phyloP scores from a whole-genome alignment of 2,113 vertebrate genomes.

The Periophthalmodon schlosseri region DNA sequence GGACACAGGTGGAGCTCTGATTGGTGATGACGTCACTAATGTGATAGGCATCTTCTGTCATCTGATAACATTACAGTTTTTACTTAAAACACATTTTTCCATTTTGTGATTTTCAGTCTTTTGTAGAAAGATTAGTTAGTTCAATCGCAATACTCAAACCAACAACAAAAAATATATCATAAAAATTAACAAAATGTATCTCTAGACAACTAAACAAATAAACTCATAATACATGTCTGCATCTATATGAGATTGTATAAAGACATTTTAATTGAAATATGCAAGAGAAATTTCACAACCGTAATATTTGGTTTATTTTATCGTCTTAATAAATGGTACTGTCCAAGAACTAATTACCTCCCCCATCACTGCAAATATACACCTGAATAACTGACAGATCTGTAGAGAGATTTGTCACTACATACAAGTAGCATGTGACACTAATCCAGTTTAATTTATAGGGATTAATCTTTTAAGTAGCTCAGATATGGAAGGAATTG shows the following conservation, averaged over 20 bases:
- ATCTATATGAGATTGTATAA: not conserved
- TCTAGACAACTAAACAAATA: too few species aligned
- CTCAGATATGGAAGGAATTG: constrained; percentile 60
- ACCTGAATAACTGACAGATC: constrained; percentile 55
- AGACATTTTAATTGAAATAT: too few species aligned
- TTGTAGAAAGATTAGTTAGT: too few species aligned
- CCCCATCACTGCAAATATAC: constrained; percentile 30
- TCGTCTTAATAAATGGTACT: not conserved
- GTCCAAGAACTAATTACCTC: not conserved
- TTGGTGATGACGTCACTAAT: constrained; percentile 37
- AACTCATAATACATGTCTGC: too few species aligned
- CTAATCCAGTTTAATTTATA: constrained; percentile 63
- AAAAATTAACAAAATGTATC: too few species aligned
- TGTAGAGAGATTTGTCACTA: constrained; percentile 43
- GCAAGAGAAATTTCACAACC: not conserved
- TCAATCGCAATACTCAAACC: not conserved
- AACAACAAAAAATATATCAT: not conserved
- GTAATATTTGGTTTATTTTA: not conserved
- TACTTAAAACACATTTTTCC: not conserved
- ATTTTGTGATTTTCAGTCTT: not conserved
- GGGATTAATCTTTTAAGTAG: constrained; percentile 59
- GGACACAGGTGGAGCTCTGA: constrained; percentile 59
- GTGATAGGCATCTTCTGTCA: constrained; percentile 14
- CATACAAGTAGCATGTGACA: constrained; percentile 52
- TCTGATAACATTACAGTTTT: not conserved